Base-by-base conservation (phyloP, 2,797 vertebrate species). In the Sebastes minor region DNA sequence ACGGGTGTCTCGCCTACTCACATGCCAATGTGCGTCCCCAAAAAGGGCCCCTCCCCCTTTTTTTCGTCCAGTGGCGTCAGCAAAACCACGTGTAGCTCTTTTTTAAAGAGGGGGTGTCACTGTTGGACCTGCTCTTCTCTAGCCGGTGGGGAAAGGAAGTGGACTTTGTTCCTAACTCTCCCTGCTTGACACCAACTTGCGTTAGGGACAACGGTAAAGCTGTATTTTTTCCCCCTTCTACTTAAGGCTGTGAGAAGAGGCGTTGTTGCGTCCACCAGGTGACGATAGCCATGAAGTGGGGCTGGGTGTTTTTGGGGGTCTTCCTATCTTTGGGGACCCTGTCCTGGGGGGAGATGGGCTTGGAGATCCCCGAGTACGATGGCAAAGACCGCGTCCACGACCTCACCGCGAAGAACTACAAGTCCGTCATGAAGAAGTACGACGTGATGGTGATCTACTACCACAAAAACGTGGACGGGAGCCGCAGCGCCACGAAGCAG, bases 401-500 rank as follows among this genome's bases (percentile, higher is more conserved):
- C 23, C 94, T 98, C 87, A 96, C 69, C 18, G 60, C 87, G 80
- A 97, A 96, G 92, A 97, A 97, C 96, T 97, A 96, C 96, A 97
- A 96, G 89, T 92, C 95, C 0, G 60, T 97, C 88, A 97, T 98
- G 95, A 97, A 97, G 95, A 96, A 96, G 90, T 97, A 95, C 10
- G 97, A 97, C 4, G 95, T 98, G 74, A 96, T 98, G 95, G 97
- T 97, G 3, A 95, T 98, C 92, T 97, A 97, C 86, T 97, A 96
- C 92, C 97, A 97, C 49, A 95, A 95, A 66, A 95, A 97, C 10
- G 92, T 96, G 1, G 95, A 94, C 2, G 95, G 96, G 1, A 95
- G 94, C 94, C 96, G 95, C 83, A 94, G 88, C 32, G 96, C 96
- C 14, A 94, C 86, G 83, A 97, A 96, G 78, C 97, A 97, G 89